A percentile compares a stretch with the other conserved stretches of the same genome.
Evolutionary conservation across 1,140 invertebrate genomes (phyloP).

Genomic region (Theocolax elegans): DNA sequence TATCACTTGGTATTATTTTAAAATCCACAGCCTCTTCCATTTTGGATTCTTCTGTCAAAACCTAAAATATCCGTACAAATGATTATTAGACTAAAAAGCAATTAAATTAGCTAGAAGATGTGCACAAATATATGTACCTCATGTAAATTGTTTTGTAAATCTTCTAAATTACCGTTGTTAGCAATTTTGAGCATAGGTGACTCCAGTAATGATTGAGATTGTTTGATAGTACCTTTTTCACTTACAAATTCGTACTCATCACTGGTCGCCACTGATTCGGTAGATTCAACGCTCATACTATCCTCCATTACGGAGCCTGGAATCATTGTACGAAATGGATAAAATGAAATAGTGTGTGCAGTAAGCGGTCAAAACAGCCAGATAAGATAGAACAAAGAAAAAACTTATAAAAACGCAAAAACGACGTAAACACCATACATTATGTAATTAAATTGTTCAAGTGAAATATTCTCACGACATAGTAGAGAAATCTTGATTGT

Average conservation of each 20-base stretch:
- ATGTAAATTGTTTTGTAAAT: slow-evolving; percentile 78
- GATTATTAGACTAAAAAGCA: neutral
- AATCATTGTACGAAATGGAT: slow-evolving; percentile 29
- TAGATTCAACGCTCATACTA: slow-evolving; percentile 80
- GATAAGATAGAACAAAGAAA: neutral
- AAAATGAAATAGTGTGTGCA: neutral
- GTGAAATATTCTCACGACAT: too few relatives aligned
- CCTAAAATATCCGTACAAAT: slow-evolving; percentile 42
- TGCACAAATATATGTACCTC: slow-evolving; percentile 68
- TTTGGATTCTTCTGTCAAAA: slow-evolving; percentile 65
- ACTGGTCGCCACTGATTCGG: slow-evolving; percentile 83
- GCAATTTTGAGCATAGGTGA: slow-evolving; percentile 80
- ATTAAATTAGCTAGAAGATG: neutral
- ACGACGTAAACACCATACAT: neutral
- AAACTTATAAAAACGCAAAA: neutral
- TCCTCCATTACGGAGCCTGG: slow-evolving; percentile 77
- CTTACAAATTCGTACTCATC: slow-evolving; percentile 87
- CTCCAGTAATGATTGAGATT: slow-evolving; percentile 60
- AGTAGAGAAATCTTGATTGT: too few relatives aligned
- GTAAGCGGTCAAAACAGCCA: neutral
- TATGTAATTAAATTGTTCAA: slow-evolving; percentile 21
- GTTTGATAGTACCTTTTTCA: slow-evolving; percentile 60
- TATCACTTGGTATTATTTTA: slow-evolving; percentile 46
- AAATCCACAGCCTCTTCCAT: slow-evolving; percentile 57
- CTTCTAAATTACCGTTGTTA: slow-evolving; percentile 78